Percentiles rank a stretch among this genome's conserved stretches.
Evolutionary conservation across 2,797 vertebrate species (phyloP).

Genomic region (Phataginus tricuspis): DNA sequence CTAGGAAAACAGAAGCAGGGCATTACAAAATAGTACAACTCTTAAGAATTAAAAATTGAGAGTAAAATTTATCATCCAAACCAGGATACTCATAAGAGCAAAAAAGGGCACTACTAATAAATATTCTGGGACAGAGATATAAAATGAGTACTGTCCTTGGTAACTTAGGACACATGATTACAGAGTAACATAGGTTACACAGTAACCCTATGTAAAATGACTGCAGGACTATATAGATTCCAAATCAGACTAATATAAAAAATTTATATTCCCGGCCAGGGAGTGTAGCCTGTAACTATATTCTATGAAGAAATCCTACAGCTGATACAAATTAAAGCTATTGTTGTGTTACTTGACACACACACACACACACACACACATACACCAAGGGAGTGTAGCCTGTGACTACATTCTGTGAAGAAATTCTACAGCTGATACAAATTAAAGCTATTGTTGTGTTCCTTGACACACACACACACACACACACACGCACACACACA

Average conservation of each 20-base stretch:
- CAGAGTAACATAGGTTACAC: too few species aligned
- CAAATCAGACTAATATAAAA: slow-evolving; percentile 23
- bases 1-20: slow-evolving; percentile 47
- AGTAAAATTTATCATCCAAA: slow-evolving; percentile 39
- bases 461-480: not conserved
- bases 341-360: not conserved
- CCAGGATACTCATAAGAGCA: not conserved
- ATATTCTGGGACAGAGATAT: slow-evolving; percentile 1
- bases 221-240: not conserved
- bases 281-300: not conserved
- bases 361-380: not conserved
- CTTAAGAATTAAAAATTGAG: slow-evolving; percentile 54
- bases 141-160: slow-evolving; percentile 1
- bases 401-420: not conserved
- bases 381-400: not conserved
- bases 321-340: slow-evolving; percentile 22
- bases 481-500: not conserved
- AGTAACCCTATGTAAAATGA: not conserved
- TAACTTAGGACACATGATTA: not conserved
- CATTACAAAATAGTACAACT: slow-evolving; percentile 42
- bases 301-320: not conserved
- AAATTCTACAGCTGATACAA: slow-evolving; percentile 7
- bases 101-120: not conserved
- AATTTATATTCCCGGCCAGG: too few species aligned
- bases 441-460: not conserved